Evolutionary conservation across 2,797 vertebrate genomes (phyloP).

Genomic region (Pantherophis vulpinus): DNA sequence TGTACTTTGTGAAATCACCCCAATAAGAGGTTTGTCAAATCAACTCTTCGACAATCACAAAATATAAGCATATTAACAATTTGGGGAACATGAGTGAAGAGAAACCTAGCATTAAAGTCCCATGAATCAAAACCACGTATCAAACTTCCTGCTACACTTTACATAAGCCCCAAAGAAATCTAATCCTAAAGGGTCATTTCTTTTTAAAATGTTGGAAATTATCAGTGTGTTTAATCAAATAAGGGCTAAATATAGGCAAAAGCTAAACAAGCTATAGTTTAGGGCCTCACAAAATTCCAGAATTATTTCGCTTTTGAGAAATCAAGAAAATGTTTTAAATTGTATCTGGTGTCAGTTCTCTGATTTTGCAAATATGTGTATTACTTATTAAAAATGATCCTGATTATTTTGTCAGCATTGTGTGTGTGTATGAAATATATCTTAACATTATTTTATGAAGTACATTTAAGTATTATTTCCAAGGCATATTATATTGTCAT

Average conservation of each 20-base stretch:
- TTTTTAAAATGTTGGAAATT: not conserved
- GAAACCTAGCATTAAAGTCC: not conserved
- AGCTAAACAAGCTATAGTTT: not conserved
- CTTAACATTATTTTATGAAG: not conserved
- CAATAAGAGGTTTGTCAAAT: not conserved
- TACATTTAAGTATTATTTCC: not conserved
- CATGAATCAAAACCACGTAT: not conserved
- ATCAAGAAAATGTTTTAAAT: not conserved
- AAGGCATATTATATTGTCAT: not conserved
- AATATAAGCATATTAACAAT: not conserved
- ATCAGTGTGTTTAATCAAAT: not conserved
- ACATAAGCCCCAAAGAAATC: not conserved
- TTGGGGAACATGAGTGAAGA: not conserved
- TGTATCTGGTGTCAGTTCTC: not conserved
- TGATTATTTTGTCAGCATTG: not conserved
- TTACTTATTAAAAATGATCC: not conserved
- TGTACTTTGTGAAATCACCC: not conserved
- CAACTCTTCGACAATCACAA: not conserved
- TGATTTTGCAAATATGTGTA: not conserved
- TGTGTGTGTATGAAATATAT: not conserved
- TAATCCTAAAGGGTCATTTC: not conserved
- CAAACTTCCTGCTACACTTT: not conserved
- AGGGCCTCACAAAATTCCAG: not conserved
- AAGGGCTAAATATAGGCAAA: not conserved
- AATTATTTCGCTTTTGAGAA: not conserved